Evolutionary conservation across 2,797 vertebrate genomes (phyloP).

Genomic region (Enteromius afrohamiltoni): DNA sequence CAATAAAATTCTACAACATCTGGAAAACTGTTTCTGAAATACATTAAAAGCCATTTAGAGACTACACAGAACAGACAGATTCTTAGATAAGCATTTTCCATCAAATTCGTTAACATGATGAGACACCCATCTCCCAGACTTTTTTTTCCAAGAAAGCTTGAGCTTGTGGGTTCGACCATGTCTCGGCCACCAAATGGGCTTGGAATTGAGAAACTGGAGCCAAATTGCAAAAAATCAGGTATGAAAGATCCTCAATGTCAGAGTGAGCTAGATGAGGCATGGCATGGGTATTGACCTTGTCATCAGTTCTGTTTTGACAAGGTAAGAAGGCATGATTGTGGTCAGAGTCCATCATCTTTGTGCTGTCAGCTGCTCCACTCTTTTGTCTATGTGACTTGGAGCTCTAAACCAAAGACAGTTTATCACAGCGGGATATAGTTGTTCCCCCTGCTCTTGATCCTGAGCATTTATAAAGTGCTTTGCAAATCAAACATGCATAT

Average conservation of each 20-base stretch:
- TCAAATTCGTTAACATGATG: neutral
- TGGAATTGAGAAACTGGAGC: neutral
- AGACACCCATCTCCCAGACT: neutral
- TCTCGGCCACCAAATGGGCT: neutral
- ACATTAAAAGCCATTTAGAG: too few relatives aligned
- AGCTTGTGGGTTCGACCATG: neutral
- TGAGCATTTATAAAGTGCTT: neutral
- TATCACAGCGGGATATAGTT: neutral
- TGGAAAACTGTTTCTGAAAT: neutral
- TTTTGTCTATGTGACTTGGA: conserved; percentile 24
- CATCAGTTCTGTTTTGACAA: conserved; percentile 32
- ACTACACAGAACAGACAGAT: neutral
- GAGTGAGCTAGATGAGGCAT: conserved; percentile 44
- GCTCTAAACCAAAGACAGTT: neutral
- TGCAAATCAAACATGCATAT: conserved; percentile 10
- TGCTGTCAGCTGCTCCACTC: conserved; percentile 3
- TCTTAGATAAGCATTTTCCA: neutral
- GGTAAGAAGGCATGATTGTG: conserved; percentile 31
- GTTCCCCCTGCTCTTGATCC: neutral
- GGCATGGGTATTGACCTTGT: conserved; percentile 49
- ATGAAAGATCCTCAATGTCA: conserved; percentile 25
- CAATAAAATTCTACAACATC: neutral
- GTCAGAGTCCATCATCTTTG: conserved; percentile 34
- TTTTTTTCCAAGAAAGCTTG: neutral
- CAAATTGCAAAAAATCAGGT: conserved; percentile 44